These are phyloP conservation scores for Propithecus deckenii DNA, from an alignment of 2,797 vertebrate species.

Conservation along the genomic window DNA sequence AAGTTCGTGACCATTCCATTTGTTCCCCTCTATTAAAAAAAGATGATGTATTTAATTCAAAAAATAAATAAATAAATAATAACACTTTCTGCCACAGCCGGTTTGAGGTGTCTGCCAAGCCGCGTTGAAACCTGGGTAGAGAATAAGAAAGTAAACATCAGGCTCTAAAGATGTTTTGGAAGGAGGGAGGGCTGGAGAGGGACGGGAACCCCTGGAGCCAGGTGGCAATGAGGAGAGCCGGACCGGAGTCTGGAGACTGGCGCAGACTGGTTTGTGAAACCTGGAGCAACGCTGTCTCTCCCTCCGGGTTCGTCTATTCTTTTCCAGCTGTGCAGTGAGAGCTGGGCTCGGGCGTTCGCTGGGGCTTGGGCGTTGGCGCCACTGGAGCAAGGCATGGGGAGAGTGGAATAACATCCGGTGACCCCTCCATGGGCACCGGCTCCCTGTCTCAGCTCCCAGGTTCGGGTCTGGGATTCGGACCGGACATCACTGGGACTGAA, in stretches of 20 bases:
- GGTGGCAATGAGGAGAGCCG: background rate
- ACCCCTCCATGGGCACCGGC: background rate
- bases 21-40: background rate
- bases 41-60: background rate
- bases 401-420: accelerated
- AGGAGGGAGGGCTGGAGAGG: too few relatives aligned
- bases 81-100: background rate
- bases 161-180: background rate
- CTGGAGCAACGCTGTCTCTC: background rate
- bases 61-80: background rate
- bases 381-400: too few relatives aligned
- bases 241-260: background rate
- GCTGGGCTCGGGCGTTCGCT: background rate
- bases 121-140: background rate
- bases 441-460: background rate
- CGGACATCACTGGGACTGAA: background rate
- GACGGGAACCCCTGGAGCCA: accelerated
- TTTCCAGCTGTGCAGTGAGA: background rate
- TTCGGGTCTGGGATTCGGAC: background rate
- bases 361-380: too few relatives aligned
- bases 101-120: background rate
- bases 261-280: background rate
- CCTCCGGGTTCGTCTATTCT: background rate
- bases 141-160: background rate
- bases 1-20: background rate